A percentile compares a stretch with the other conserved stretches of the same genome.
Evolutionary conservation across 2,113 vertebrate genomes (phyloP).

Genomic region (Litocranius walleri): DNA sequence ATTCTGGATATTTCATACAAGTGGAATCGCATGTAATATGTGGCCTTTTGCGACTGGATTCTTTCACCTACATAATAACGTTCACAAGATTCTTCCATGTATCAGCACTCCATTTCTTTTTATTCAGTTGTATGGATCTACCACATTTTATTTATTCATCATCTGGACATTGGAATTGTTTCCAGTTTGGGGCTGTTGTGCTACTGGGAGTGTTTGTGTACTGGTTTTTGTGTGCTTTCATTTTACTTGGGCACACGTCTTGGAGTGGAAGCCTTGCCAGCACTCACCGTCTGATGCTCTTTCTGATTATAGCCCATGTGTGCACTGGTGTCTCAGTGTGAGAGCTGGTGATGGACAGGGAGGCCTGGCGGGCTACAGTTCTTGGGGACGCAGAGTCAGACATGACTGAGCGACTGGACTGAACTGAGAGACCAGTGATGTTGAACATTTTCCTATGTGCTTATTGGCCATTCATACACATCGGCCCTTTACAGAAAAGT

Average conservation of each 20-base stretch:
- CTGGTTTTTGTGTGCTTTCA: neutral
- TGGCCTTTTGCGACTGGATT: neutral
- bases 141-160: neutral
- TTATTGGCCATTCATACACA: neutral
- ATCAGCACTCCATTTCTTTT: neutral
- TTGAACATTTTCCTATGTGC: neutral
- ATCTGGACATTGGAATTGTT: neutral
- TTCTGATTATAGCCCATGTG: neutral
- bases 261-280: neutral
- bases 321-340: neutral
- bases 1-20: neutral
- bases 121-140: neutral
- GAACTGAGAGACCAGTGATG: neutral
- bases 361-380: neutral
- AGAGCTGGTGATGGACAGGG: too few species aligned
- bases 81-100: accelerated
- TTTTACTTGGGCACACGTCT: neutral
- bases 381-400: neutral
- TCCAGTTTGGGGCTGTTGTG: neutral
- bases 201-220: neutral
- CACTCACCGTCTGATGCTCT: neutral
- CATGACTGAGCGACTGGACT: neutral
- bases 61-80: neutral
- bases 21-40: neutral
- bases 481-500: neutral